phyloP scores from a whole-genome alignment of 2,797 vertebrate species.

The Odontamblyopus rebecca region DNA sequence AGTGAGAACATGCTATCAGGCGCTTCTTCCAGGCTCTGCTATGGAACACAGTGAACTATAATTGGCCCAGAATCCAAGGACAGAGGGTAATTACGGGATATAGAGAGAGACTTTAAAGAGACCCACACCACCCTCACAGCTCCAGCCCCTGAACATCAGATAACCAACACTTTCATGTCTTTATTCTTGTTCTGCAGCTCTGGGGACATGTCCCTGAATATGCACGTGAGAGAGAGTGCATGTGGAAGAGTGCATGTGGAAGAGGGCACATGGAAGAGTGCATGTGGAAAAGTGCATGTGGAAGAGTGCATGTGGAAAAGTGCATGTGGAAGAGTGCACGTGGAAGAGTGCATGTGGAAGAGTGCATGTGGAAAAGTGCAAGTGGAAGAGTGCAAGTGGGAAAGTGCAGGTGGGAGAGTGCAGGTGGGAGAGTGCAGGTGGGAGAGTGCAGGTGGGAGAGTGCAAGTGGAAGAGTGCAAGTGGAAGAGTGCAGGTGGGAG shows the following conservation, averaged over 20 bases:
- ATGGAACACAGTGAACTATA: neutral
- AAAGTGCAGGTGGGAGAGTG: too few relatives aligned
- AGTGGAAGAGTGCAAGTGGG: too few relatives aligned
- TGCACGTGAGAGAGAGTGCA: neutral
- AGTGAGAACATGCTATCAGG: neutral
- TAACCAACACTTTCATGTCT: conserved; percentile 9
- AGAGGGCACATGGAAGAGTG: neutral
- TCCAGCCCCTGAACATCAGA: neutral
- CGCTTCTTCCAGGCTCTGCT: neutral
- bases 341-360: neutral
- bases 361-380: neutral
- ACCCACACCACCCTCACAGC: neutral
- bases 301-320: neutral
- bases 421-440: too few relatives aligned
- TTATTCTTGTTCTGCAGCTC: conserved; percentile 17
- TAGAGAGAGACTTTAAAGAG: neutral
- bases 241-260: neutral
- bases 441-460: neutral
- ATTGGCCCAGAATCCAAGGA: neutral
- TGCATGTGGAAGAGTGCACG: neutral
- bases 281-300: neutral
- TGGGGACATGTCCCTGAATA: conserved; percentile 17
- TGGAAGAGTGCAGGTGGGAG: neutral
- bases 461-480: neutral
- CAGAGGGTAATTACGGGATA: conserved; percentile 1